Base-by-base conservation (phyloP, 2,888 invertebrate genomes). In the Chromoteleia sp. region DNA sequence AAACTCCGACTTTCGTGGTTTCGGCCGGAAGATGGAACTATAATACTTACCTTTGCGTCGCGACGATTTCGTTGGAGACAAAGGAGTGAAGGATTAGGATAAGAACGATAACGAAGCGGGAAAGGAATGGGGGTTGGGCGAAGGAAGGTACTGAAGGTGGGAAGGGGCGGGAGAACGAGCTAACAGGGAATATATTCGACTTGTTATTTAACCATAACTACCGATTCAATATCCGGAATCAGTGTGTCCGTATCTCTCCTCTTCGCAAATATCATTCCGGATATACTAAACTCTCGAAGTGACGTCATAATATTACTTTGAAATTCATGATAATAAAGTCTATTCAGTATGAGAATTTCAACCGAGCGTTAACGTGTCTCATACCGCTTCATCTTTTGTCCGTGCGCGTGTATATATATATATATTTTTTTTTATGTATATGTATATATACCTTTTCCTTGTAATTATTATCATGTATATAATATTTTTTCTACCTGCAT, bases 311-410 rank as follows among this genome's bases (percentile, higher is more conserved):
- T 89, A 87, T 86, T 88, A 87, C 84, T 88, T 85, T 86, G 63
- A 86, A 88, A 89, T 90, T 90, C 87, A 88, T 88, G 87, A 88
- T 90, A 88, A 89, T 90, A 89, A 89, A 90, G 88, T 89, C 88
- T 90, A 87, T 88, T 41, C 43, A 81, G 86, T 88, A 90, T 86
- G 89, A 90, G 90, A 89, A 87, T 88, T 88, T 70, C 81, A 89
- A 89, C 86, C 86, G 85, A 81, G 71, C 84, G 86, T 87, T 86
- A 88, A 89, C 89, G 87, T 87, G 56, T 87, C 86, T 87, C 89
- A 88, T 89, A 89, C 86, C 81, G 84, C 86, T 19, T 67, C 50
- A 67, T 75, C 41, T 56, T 84, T 84, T 84, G 82, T 70, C 56
- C 56, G 74, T 68, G 74, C 67, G 61, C 50, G 43, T 80, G 63